Percentiles rank a stretch among this genome's conserved stretches.
phyloP scores from a whole-genome alignment of 2,797 vertebrate genomes.

The Cyclopterus lumpus region DNA sequence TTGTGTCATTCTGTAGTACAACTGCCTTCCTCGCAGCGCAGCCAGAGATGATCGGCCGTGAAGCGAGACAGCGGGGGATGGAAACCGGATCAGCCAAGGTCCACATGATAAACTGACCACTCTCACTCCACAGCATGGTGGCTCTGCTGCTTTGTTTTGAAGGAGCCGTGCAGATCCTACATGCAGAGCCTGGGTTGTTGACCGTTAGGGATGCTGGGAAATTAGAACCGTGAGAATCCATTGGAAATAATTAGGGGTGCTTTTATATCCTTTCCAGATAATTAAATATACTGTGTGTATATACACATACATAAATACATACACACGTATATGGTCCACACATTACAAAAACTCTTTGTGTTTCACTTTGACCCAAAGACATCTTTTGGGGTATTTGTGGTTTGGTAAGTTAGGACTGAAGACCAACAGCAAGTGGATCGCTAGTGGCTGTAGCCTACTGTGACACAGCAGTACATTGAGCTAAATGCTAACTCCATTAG shows the following conservation, averaged over 20 bases:
- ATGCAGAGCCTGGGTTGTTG: neutral
- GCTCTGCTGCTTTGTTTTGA: constrained; percentile 3
- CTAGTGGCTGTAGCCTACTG: neutral
- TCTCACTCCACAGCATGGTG: neutral
- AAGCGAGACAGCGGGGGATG: constrained; percentile 5
- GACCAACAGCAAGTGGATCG: no score
- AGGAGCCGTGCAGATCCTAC: neutral
- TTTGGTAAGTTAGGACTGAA: neutral
- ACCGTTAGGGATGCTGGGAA: neutral
- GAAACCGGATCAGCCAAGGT: constrained; percentile 13
- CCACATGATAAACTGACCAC: constrained; percentile 14
- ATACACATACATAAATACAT: no score
- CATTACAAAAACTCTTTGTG: neutral
- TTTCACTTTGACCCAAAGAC: no score
- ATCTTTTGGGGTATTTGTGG: no score
- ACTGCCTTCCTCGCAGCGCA: constrained; percentile 2
- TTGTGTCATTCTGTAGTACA: neutral
- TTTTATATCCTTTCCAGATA: neutral
- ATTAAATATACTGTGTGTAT: no score
- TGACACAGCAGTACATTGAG: neutral
- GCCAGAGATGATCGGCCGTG: constrained; percentile 23
- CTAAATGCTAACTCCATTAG: no score
- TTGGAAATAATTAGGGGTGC: neutral
- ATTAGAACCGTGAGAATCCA: neutral
- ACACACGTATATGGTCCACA: neutral